phyloP scores from a whole-genome alignment of 2,888 invertebrate genomes.

The Malthinus seriepunctatus region DNA sequence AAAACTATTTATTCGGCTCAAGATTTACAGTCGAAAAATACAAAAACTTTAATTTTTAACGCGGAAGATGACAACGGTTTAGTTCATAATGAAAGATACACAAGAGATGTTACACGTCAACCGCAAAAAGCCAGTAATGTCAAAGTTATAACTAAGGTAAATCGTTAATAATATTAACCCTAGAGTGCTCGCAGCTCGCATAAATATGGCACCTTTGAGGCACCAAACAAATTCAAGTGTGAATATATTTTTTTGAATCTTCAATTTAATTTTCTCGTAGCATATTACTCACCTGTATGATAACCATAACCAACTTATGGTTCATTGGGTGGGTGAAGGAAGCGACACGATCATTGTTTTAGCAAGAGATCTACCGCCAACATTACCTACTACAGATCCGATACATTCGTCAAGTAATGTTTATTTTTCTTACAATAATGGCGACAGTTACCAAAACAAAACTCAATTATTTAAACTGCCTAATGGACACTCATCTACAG shows the following conservation, averaged over 20 bases:
- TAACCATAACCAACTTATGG: conserved; percentile 85
- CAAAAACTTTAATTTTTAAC: conserved; percentile 2
- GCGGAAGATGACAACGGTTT: conserved; percentile 13
- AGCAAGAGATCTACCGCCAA: conserved; percentile 71
- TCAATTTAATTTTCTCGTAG: conserved; percentile 58
- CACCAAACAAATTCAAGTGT: too few relatives aligned
- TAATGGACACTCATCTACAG: conserved; percentile 63
- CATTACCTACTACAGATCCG: conserved; percentile 49
- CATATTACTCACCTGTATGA: conserved; percentile 78
- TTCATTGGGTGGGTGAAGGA: conserved; percentile 90
- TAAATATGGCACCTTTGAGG: too few relatives aligned
- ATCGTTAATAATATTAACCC: conserved; percentile 1
- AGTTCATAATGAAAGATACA: conserved; percentile 6
- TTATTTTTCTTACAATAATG: conserved; percentile 87
- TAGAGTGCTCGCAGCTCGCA: too few relatives aligned
- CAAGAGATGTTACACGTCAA: conserved; percentile 16
- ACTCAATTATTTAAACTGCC: conserved; percentile 67
- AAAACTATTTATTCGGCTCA: conserved; percentile 35
- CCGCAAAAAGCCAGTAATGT: conserved; percentile 12
- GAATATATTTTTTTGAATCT: too few relatives aligned
- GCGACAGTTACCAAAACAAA: conserved; percentile 76
- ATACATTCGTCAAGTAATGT: conserved; percentile 70
- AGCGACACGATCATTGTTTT: conserved; percentile 86
- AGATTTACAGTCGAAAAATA: not conserved
- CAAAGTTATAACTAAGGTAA: conserved; percentile 17